These are phyloP conservation scores for Sapajus apella DNA, from an alignment of 2,113 vertebrate species.

Conservation along the genomic window DNA sequence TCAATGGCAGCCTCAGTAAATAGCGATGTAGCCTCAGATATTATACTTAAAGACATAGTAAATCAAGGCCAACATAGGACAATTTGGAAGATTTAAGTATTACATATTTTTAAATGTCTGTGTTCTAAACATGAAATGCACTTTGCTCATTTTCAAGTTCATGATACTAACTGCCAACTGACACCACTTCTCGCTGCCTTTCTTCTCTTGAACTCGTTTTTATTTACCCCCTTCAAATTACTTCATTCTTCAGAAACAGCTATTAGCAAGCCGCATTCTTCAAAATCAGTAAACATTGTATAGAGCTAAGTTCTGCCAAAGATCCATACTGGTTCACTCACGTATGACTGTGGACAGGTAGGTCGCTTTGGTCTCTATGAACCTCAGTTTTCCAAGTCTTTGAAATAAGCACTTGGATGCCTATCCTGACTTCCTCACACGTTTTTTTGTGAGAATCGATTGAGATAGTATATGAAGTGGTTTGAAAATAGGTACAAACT, in stretches of 20 bases:
- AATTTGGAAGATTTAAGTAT: background rate
- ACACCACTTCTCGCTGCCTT: background rate
- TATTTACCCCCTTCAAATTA: background rate
- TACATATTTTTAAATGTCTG: background rate
- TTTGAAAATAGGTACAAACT: constrained; percentile 2
- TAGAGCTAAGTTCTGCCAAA: background rate
- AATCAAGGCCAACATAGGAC: constrained; percentile 23
- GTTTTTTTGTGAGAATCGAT: background rate
- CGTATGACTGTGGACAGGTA: background rate
- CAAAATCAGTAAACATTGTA: background rate
- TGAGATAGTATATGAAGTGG: background rate
- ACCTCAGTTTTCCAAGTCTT: background rate
- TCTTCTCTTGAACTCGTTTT: background rate
- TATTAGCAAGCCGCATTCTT: background rate
- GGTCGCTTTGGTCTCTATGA: background rate
- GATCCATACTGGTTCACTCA: too few species aligned
- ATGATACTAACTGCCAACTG: background rate
- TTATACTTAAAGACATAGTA: background rate
- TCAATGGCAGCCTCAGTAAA: background rate
- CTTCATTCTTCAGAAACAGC: background rate
- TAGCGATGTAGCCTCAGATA: background rate
- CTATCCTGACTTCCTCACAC: background rate
- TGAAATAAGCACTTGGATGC: background rate
- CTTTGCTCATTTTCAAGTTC: background rate
- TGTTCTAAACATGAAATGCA: background rate